A percentile compares a stretch with the other conserved stretches of the same genome.
Evolutionary conservation across 1,140 invertebrate species (phyloP).

Genomic region (Solenopsis fugax): DNA sequence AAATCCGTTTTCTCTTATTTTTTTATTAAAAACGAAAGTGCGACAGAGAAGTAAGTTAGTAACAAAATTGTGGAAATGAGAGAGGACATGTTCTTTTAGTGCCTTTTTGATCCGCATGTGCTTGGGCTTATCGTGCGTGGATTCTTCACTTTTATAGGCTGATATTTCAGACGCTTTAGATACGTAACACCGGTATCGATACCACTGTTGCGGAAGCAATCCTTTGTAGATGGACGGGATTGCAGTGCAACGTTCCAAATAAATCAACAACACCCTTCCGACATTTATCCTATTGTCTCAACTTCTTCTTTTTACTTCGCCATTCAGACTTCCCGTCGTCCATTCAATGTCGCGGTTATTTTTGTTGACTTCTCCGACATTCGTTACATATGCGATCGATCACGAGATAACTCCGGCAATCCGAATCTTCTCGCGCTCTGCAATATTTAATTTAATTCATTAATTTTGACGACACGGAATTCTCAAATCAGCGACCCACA

Average conservation of each 20-base stretch:
- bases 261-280: not conserved
- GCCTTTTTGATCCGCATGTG: not conserved
- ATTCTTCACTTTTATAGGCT: slow-evolving; percentile 19
- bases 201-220: not conserved
- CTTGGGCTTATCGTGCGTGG: not conserved
- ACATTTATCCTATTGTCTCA: not conserved
- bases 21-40: not conserved
- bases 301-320: slow-evolving; percentile 1
- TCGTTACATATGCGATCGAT: slow-evolving; percentile 53
- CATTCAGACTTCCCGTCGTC: slow-evolving; percentile 14
- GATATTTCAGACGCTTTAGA: slow-evolving; percentile 25
- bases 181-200: not conserved
- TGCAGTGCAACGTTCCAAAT: not conserved
- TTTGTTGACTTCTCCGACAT: slow-evolving; percentile 18
- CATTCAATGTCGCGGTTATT: slow-evolving; percentile 58
- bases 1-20: not conserved
- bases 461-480: slow-evolving; percentile 31
- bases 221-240: not conserved
- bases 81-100: not conserved
- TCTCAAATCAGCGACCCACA: not conserved
- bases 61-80: not conserved
- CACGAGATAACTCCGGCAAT: slow-evolving; percentile 9
- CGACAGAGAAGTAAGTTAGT: not conserved
- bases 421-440: slow-evolving; percentile 5
- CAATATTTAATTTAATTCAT: slow-evolving; percentile 34